Conservation (phyloP, 92 coral and sea anemone species). For the Epizoanthus illoricatus region DNA sequence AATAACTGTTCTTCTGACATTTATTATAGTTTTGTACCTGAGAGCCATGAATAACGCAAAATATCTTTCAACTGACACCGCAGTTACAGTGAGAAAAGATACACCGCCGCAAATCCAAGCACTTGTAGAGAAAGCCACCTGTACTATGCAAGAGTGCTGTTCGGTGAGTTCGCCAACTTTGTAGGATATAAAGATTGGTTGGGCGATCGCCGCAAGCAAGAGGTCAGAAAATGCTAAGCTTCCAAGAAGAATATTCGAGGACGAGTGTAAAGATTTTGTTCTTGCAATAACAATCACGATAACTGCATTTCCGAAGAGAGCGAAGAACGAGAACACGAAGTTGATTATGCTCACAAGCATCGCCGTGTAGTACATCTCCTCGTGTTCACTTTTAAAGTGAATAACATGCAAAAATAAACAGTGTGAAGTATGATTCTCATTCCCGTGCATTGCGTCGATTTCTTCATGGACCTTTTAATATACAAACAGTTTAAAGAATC, state of each 20-base stretch:
- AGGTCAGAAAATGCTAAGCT: constrained; percentile 57
- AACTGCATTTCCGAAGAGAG: constrained; percentile 52
- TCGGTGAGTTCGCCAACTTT: constrained; percentile 58
- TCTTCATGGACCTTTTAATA: background rate
- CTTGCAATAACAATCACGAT: constrained; percentile 42
- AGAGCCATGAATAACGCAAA: constrained; percentile 60
- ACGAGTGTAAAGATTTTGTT: constrained; percentile 55
- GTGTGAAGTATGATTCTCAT: constrained; percentile 17
- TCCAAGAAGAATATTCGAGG: constrained; percentile 62
- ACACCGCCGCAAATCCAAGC: constrained; percentile 65
- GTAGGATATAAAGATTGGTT: constrained; percentile 54
- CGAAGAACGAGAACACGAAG: constrained; percentile 42
- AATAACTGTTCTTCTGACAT: constrained; percentile 24
- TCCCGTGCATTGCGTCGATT: constrained; percentile 33
- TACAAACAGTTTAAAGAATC: no score
- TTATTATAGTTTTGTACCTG: constrained; percentile 47
- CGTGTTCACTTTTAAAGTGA: constrained; percentile 25
- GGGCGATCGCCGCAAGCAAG: constrained; percentile 48
- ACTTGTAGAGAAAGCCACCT: constrained; percentile 53
- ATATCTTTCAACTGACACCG: constrained; percentile 58
- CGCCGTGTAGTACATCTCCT: constrained; percentile 44
- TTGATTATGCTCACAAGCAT: constrained; percentile 52
- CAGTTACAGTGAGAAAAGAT: constrained; percentile 57
- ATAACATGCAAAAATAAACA: constrained; percentile 56
- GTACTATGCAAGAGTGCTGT: constrained; percentile 51